Conservation (phyloP, 1,140 invertebrate genomes). For the Trachymyrmex septentrionalis region DNA sequence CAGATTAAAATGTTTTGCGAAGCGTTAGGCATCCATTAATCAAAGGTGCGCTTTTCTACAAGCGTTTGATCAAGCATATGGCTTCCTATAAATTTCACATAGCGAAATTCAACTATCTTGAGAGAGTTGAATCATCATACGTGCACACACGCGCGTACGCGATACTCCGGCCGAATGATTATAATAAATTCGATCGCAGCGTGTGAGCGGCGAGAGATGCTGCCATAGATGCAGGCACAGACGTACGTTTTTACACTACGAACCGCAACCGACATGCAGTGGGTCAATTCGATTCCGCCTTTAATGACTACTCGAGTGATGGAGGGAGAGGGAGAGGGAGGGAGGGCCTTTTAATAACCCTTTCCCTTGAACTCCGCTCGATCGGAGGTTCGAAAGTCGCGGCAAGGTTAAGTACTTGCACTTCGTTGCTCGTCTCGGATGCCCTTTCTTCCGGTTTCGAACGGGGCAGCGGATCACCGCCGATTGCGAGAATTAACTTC, state of each 20-base stretch:
- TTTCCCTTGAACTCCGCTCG: conserved; percentile 56
- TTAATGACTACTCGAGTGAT: conserved; percentile 54
- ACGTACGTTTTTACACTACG: conserved; percentile 6
- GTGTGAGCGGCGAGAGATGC: conserved; percentile 36
- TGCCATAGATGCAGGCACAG: conserved; percentile 3
- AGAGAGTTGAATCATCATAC: conserved; percentile 39
- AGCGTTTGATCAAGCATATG: conserved; percentile 13
- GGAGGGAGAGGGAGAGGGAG: neutral
- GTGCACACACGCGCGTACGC: neutral
- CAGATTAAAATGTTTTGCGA: conserved; percentile 2
- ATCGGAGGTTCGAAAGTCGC: conserved; percentile 62
- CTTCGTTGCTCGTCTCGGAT: conserved; percentile 12
- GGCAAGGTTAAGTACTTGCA: conserved; percentile 64
- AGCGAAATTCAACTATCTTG: conserved; percentile 17
- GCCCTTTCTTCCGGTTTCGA: conserved; percentile 61
- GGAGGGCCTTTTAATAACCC: conserved; percentile 55
- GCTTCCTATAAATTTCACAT: conserved; percentile 27
- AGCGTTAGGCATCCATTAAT: neutral
- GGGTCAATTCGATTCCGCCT: conserved; percentile 63
- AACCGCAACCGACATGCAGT: conserved; percentile 50
- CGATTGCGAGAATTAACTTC: conserved; percentile 26
- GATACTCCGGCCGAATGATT: conserved; percentile 34
- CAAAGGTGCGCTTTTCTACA: neutral
- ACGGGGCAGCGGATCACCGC: neutral
- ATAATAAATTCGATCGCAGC: conserved; percentile 59